Percentiles rank a stretch among this genome's conserved stretches.
Evolutionary conservation across 1,140 invertebrate species (phyloP).

Genomic region (Elysia chlorotica): DNA sequence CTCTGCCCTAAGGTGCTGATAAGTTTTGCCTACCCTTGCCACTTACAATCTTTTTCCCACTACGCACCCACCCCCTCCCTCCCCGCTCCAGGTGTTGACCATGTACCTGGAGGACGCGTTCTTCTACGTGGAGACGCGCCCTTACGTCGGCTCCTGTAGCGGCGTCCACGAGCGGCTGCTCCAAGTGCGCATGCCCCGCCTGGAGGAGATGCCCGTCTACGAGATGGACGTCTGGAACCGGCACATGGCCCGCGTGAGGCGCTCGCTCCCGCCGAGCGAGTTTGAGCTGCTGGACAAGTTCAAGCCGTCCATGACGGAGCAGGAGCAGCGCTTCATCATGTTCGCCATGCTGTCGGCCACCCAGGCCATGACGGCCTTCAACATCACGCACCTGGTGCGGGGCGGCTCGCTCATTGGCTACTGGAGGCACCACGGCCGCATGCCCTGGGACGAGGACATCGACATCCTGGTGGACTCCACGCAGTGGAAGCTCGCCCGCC

Average conservation of each 20-base stretch:
- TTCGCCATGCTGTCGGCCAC: conserved; percentile 5
- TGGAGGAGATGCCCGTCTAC: not conserved
- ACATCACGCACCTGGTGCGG: conserved; percentile 12
- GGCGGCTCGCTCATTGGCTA: conserved; percentile 13
- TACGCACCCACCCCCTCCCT: not conserved
- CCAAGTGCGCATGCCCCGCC: not conserved
- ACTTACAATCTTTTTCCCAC: not conserved
- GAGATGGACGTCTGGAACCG: conserved; percentile 9
- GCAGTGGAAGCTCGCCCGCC: conserved; percentile 12
- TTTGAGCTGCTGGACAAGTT: conserved; percentile 11
- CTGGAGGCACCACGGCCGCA: conserved; percentile 16
- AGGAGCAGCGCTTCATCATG: conserved; percentile 17
- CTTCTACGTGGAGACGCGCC: conserved; percentile 5
- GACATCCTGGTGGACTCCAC: conserved; percentile 9
- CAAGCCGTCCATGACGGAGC: conserved; percentile 8
- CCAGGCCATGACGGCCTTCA: conserved; percentile 17
- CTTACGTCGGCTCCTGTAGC: conserved; percentile 1
- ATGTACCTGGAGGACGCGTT: not conserved
- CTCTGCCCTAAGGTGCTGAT: not conserved
- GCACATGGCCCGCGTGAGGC: not conserved
- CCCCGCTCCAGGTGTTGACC: not conserved
- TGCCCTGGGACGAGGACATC: conserved; percentile 23
- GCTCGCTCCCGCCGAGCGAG: not conserved
- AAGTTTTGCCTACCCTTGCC: not conserved
- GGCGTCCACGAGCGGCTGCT: not conserved